Conservation (phyloP, 2,888 invertebrate genomes). For the Actias luna region DNA sequence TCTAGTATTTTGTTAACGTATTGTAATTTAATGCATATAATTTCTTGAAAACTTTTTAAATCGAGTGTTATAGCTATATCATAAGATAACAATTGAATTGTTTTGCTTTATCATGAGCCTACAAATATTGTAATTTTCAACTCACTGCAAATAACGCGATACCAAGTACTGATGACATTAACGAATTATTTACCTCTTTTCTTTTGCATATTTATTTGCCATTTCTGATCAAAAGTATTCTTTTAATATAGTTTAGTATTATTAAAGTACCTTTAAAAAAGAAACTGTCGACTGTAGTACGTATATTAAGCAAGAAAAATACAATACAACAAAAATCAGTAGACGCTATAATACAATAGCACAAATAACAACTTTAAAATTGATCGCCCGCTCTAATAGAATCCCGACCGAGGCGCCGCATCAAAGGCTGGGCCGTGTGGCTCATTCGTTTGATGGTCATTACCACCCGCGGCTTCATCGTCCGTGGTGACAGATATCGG, state of each 20-base stretch:
- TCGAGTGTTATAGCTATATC: no score
- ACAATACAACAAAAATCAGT: neutral
- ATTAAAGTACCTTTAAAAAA: no score
- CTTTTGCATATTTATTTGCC: neutral
- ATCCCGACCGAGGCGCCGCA: constrained; percentile 15
- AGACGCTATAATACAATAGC: constrained; percentile 4
- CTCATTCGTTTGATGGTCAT: constrained; percentile 32
- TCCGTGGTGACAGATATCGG: constrained; percentile 44
- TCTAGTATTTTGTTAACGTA: neutral
- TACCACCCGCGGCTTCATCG: constrained; percentile 44
- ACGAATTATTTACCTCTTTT: neutral
- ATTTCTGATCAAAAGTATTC: neutral
- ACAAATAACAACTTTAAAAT: constrained; percentile 8
- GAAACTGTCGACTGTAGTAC: neutral
- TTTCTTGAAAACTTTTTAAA: no score
- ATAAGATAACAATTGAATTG: no score
- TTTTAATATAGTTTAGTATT: no score
- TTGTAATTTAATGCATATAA: neutral
- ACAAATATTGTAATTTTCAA: no score
- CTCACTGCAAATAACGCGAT: no score
- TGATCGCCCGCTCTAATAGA: constrained; percentile 9
- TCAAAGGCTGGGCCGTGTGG: constrained; percentile 13
- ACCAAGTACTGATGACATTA: neutral
- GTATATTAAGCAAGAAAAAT: neutral
- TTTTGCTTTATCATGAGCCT: no score